These are phyloP conservation scores for Deilephila porcellus DNA, from an alignment of 2,888 invertebrate species.

Conservation along the genomic window DNA sequence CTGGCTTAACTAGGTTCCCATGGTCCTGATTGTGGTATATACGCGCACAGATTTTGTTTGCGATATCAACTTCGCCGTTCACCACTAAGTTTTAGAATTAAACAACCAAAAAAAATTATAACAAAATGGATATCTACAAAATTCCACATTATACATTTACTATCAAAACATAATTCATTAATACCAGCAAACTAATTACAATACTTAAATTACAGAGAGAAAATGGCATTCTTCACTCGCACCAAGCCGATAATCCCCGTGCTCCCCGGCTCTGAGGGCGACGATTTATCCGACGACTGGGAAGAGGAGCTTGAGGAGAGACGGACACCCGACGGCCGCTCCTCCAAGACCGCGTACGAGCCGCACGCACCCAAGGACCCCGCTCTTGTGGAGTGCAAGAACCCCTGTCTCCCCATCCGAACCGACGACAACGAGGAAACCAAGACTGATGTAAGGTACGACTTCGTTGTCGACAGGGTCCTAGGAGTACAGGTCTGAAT, in stretches of 20 bases:
- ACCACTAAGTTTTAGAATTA: too few species aligned
- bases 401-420: conserved; percentile 57
- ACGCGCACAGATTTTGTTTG: too few species aligned
- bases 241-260: conserved; percentile 91
- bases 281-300: conserved; percentile 78
- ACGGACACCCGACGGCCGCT: conserved; percentile 76
- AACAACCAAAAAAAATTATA: too few species aligned
- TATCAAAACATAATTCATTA: not conserved
- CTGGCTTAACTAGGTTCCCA: too few species aligned
- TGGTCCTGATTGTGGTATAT: too few species aligned
- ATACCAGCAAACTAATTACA: not conserved
- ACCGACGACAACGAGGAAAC: conserved; percentile 59
- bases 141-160: too few species aligned
- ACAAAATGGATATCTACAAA: too few species aligned
- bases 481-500: conserved; percentile 92
- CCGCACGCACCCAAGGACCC: conserved; percentile 45
- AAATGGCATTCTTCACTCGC: conserved; percentile 98
- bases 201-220: conserved; percentile 88
- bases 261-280: conserved; percentile 87
- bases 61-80: too few species aligned
- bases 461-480: conserved; percentile 92
- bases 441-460: conserved; percentile 87
- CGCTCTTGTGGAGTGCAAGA: conserved; percentile 71
- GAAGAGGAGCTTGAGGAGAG: conserved; percentile 75
- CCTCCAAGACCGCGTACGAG: conserved; percentile 78